Conservation (phyloP, 2,888 invertebrate species). For the Exephanes ischioxanthus region DNA sequence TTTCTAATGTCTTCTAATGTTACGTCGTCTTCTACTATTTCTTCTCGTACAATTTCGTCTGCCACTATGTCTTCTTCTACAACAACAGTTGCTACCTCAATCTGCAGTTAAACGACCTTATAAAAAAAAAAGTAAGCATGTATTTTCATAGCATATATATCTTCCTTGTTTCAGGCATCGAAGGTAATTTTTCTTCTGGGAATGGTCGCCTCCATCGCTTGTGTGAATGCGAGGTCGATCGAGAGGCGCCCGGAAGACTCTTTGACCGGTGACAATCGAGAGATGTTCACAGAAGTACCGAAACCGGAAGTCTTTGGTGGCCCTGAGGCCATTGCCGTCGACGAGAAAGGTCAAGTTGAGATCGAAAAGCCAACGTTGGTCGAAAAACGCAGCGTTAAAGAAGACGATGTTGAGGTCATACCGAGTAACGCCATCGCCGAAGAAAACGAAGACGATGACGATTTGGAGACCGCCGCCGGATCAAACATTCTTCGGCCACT, state of each 20-base stretch:
- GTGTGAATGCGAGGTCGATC: constrained; percentile 43
- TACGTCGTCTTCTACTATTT: not conserved
- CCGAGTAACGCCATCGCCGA: not conserved
- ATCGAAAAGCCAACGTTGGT: constrained; percentile 15
- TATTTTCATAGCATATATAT: not conserved
- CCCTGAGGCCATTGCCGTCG: not conserved
- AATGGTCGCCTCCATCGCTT: not conserved
- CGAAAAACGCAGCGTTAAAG: constrained; percentile 64
- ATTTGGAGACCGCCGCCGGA: constrained; percentile 82
- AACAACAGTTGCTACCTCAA: not conserved
- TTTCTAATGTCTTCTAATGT: not conserved
- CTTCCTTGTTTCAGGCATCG: constrained; percentile 50
- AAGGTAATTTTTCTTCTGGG: constrained; percentile 38
- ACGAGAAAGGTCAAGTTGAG: not conserved
- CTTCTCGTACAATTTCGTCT: not conserved
- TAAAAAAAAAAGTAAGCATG: no score
- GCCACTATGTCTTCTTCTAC: not conserved
- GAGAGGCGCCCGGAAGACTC: not conserved
- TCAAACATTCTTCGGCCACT: constrained; percentile 81
- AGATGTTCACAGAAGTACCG: not conserved
- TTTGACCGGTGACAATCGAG: not conserved
- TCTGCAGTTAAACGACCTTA: not conserved
- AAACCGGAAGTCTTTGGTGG: not conserved
- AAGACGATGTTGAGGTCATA: constrained; percentile 30
- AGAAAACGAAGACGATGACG: constrained; percentile 66